These are phyloP conservation scores for Pseudomyrmex pallidus DNA, from an alignment of 1,140 invertebrate species.

Conservation along the genomic window DNA sequence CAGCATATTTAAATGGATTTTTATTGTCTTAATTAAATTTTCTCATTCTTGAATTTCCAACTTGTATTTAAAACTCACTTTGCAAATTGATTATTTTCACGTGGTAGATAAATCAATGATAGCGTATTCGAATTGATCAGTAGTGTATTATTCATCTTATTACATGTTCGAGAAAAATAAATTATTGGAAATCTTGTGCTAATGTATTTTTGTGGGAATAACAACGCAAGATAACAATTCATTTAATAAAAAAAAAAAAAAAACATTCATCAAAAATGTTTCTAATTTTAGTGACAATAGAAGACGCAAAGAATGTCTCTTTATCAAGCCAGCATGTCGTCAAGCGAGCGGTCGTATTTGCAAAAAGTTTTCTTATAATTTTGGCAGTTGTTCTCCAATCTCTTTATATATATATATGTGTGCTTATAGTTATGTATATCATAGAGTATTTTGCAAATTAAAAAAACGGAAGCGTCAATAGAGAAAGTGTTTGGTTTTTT, in stretches of 20 bases:
- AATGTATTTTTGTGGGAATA: conserved; percentile 26
- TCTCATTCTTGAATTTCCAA: too few relatives aligned
- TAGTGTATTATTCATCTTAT: too few relatives aligned
- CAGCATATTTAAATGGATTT: too few relatives aligned
- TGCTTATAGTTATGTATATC: not conserved
- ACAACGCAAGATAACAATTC: conserved; percentile 1
- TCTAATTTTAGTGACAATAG: not conserved
- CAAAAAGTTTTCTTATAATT: too few relatives aligned
- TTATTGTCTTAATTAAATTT: too few relatives aligned
- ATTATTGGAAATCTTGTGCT: conserved; percentile 16
- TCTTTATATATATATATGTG: too few relatives aligned
- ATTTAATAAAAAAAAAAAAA: not conserved
- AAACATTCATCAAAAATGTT: not conserved
- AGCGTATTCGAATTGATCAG: too few relatives aligned
- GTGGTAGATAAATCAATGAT: too few relatives aligned
- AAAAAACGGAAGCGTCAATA: conserved; percentile 53
- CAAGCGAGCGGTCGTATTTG: conserved; percentile 69
- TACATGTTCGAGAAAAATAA: not conserved
- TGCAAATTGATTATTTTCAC: too few relatives aligned
- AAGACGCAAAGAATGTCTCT: conserved; percentile 61
- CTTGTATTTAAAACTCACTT: too few relatives aligned
- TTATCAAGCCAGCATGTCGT: conserved; percentile 49
- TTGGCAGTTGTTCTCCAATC: too few relatives aligned
- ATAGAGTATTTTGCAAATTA: conserved; percentile 25
- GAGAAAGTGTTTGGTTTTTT: conserved; percentile 29